Conservation (phyloP, 2,888 invertebrate species). For the Acronicta leporina region DNA sequence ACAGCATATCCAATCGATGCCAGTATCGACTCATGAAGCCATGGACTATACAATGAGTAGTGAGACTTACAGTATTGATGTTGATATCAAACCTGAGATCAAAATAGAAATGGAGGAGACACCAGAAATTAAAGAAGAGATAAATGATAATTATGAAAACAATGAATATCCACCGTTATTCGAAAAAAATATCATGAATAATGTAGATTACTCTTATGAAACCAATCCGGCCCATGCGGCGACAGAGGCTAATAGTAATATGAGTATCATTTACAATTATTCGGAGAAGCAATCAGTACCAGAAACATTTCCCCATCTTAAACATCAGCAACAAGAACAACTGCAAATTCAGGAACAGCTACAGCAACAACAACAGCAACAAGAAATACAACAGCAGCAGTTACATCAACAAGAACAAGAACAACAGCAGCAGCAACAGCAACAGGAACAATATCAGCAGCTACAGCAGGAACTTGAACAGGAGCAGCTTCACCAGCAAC, state of each 20-base stretch:
- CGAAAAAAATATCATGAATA: conserved; percentile 47
- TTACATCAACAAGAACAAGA: background rate
- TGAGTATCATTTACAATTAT: conserved; percentile 53
- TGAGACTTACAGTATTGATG: conserved; percentile 69
- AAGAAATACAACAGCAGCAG: background rate
- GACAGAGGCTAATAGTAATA: conserved; percentile 51
- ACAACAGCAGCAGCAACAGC: conserved; percentile 16
- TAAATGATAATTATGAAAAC: conserved; percentile 55
- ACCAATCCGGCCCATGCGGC: conserved; percentile 28
- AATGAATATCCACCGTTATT: conserved; percentile 55
- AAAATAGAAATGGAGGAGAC: conserved; percentile 73
- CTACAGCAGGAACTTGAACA: conserved; percentile 9
- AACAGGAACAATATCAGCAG: conserved; percentile 10
- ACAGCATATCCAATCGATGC: conserved; percentile 67
- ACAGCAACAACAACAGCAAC: conserved; percentile 18
- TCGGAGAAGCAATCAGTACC: conserved; percentile 49
- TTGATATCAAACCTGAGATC: conserved; percentile 73
- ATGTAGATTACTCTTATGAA: conserved; percentile 51
- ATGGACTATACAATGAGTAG: conserved; percentile 59
- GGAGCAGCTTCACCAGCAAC: conserved; percentile 5
- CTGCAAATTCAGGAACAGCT: conserved; percentile 20
- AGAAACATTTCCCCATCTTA: conserved; percentile 40
- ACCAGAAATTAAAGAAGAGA: conserved; percentile 62
- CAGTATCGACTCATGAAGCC: conserved; percentile 61
- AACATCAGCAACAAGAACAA: conserved; percentile 11